These are phyloP conservation scores for Vultur gryphus DNA, from an alignment of 2,797 vertebrate species.

Conservation along the genomic window DNA sequence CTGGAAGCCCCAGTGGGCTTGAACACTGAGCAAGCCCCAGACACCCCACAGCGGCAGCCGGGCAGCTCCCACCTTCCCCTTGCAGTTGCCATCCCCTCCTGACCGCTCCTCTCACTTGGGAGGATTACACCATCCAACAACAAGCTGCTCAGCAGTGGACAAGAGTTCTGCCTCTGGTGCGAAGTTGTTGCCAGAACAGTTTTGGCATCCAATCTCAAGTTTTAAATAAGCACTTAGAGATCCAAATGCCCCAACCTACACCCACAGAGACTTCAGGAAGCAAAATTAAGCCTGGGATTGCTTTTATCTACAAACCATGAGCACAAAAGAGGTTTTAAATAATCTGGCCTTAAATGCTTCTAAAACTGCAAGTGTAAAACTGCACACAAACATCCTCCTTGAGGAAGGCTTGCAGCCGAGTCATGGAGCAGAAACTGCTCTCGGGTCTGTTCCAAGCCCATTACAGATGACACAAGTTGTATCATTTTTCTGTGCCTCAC, in stretches of 20 bases:
- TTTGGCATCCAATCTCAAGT: background rate
- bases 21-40: background rate
- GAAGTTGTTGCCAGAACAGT: background rate
- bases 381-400: background rate
- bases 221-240: background rate
- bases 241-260: background rate
- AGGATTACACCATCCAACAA: background rate
- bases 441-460: background rate
- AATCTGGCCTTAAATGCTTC: background rate
- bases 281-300: background rate
- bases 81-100: background rate
- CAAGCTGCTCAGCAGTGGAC: background rate
- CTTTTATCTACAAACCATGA: background rate
- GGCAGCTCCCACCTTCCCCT: background rate
- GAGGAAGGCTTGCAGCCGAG: background rate
- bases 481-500: background rate
- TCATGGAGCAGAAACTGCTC: background rate
- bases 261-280: background rate
- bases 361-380: background rate
- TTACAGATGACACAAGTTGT: background rate
- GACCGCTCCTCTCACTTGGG: background rate
- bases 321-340: background rate
- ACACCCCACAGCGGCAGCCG: rapidly evolving
- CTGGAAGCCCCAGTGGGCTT: rapidly evolving
- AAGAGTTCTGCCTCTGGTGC: background rate